Evolutionary conservation across 1,140 invertebrate species (phyloP), one percentile per base, ranked within the genome.

Genomic region (Agraylea sexmaculata): DNA sequence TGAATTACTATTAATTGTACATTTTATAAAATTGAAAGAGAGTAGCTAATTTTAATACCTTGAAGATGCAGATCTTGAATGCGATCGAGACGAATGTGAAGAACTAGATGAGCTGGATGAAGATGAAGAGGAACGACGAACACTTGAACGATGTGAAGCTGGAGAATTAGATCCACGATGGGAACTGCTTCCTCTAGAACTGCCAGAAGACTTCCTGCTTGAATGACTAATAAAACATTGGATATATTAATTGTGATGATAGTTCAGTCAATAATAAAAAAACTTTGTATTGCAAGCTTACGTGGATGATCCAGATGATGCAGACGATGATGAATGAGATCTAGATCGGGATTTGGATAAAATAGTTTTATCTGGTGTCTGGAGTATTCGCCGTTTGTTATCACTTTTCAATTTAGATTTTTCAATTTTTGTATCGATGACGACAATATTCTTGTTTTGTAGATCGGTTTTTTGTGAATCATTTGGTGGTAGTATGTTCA

Each of bases 331-430:
- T 5, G 57, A 63, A 15, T 59, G 54, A 1, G 69, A 70, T n/a
- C 64, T 60, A 12, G 71, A 69, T 38, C 65, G 62, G 6, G 71
- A 72, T 15, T 58, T 53, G 7, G 66, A 65, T 10, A 59, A 63
- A 31, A 54, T 60, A 51, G 60, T 68, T 46, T 37, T 37, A 12
- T 49, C 47, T 7, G 47, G 47, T 11, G 47, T 49, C 33, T 49
- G 47, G 16, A 49, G 27, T 19, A 40, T 36, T 4, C 43, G 36
- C 18, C 42, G 5, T n/a, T n/a, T n/a, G n/a, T n/a, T n/a, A n/a
- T n/a, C n/a, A n/a, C n/a, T n/a, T n/a, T n/a, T n/a, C n/a, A n/a
- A n/a, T n/a, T n/a, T n/a, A n/a, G n/a, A n/a, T n/a, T n/a, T n/a
- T n/a, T n/a, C n/a, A n/a, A n/a, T n/a, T n/a, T n/a, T n/a, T n/a